Percentiles rank a stretch among this genome's conserved stretches.
Conservation (phyloP, 2,888 invertebrate genomes). For the Nipponacmea schrenckii region DNA sequence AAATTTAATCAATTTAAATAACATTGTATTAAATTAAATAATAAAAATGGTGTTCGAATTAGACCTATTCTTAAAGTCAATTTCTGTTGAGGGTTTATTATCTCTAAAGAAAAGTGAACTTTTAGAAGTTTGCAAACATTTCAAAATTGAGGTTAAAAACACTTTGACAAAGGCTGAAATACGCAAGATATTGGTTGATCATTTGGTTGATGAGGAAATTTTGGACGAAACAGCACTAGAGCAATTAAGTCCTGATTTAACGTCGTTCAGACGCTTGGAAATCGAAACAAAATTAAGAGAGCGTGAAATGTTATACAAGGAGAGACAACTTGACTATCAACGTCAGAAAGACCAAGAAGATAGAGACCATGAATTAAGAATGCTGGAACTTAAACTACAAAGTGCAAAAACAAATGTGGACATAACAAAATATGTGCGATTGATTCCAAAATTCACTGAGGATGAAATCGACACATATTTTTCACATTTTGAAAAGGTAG, state of each 20-base stretch:
- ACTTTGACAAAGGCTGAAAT: neutral
- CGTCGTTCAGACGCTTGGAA: neutral
- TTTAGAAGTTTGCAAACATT: neutral
- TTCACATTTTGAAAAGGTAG: conserved; percentile 26
- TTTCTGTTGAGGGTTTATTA: neutral
- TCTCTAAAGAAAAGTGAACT: neutral
- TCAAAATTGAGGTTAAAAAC: neutral
- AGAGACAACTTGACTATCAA: neutral
- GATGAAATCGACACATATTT: conserved; percentile 27
- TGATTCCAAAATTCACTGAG: conserved; percentile 26
- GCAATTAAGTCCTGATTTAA: neutral
- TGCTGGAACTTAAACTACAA: neutral
- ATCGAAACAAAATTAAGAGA: neutral
- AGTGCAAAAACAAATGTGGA: neutral
- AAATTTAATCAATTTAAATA: no score
- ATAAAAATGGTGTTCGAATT: neutral
- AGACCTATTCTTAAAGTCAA: neutral
- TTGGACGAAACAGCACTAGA: neutral
- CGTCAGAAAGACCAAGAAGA: neutral
- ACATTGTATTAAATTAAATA: no score
- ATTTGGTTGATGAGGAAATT: neutral
- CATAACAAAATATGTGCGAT: conserved; percentile 11
- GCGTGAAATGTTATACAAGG: neutral
- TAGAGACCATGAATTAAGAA: neutral
- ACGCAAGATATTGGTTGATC: neutral